phyloP scores from a whole-genome alignment of 2,113 vertebrate species.

The Cricetomys ansorgei region DNA sequence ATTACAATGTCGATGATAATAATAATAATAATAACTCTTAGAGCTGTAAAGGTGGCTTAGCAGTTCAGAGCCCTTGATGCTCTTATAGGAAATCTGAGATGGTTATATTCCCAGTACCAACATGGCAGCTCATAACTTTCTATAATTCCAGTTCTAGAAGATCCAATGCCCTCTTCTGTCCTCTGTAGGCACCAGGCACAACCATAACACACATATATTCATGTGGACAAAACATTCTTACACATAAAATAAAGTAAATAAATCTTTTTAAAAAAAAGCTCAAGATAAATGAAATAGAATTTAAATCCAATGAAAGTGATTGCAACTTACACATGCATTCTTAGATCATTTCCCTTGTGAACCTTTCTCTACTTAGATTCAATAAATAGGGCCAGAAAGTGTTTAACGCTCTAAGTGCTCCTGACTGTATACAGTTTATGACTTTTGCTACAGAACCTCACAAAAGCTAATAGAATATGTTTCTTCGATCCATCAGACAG shows the following conservation, averaged over 20 bases:
- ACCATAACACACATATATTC: not conserved
- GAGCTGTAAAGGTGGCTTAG: not conserved
- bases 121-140: not conserved
- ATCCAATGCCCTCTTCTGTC: not conserved
- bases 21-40: not conserved
- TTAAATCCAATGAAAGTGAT: not conserved
- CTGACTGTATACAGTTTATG: not conserved
- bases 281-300: conserved; percentile 41
- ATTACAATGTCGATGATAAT: not conserved
- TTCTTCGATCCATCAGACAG: not conserved
- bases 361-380: not conserved
- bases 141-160: not conserved
- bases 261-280: not conserved
- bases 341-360: not conserved
- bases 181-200: not conserved
- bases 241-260: not conserved
- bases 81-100: not conserved
- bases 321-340: not conserved
- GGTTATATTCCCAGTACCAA: not conserved
- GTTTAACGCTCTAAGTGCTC: not conserved
- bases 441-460: conserved; percentile 5
- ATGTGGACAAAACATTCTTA: not conserved
- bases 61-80: not conserved
- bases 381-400: not conserved
- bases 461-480: not conserved